Conservation (phyloP, 2,113 vertebrate species). For the Myodes glareolus region DNA sequence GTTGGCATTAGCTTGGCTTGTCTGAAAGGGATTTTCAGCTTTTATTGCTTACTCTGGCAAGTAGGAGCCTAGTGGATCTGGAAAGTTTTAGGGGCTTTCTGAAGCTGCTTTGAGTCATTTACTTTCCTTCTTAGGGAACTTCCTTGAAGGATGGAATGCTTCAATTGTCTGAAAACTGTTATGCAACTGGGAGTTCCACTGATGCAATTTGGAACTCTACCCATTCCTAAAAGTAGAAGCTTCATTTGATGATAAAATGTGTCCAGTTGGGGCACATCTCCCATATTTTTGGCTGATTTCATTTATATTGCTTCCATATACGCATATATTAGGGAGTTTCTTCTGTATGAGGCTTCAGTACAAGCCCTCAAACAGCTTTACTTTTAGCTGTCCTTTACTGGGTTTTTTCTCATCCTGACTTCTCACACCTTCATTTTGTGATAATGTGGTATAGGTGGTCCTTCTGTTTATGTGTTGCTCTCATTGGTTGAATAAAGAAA, state of each 20-base stretch:
- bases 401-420: not conserved
- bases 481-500: too few relatives aligned
- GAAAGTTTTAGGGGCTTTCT: not conserved
- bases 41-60: not conserved
- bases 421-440: rapidly evolving
- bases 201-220: not conserved
- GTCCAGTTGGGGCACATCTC: too few relatives aligned
- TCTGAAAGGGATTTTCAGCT: not conserved
- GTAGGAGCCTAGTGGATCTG: not conserved
- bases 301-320: not conserved
- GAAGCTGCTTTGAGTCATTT: not conserved
- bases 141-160: not conserved
- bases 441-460: too few relatives aligned
- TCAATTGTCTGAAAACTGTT: not conserved
- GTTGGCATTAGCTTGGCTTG: not conserved
- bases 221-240: not conserved
- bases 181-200: too few relatives aligned
- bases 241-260: not conserved
- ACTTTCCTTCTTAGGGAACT: not conserved
- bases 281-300: not conserved
- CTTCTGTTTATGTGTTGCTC: too few relatives aligned
- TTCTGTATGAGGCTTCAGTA: too few relatives aligned
- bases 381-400: not conserved
- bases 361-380: not conserved
- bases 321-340: too few relatives aligned